These are phyloP conservation scores for Nibea coibor DNA, from an alignment of 2,113 vertebrate genomes.

Conservation along the genomic window DNA sequence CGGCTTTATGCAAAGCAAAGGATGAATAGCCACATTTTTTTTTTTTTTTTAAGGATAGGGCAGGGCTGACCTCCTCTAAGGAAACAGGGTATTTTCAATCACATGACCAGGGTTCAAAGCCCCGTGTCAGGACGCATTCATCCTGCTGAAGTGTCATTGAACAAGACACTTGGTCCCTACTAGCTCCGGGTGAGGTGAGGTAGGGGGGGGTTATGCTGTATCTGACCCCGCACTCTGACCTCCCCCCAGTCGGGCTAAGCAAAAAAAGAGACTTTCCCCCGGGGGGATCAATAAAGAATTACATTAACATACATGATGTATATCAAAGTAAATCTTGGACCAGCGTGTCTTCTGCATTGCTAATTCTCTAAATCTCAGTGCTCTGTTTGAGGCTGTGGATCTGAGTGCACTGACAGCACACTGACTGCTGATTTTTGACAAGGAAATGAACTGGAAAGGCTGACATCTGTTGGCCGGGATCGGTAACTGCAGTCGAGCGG, in stretches of 20 bases:
- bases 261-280: conserved; percentile 43
- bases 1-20: conserved; percentile 62
- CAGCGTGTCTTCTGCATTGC: conserved; percentile 45
- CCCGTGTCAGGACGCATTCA: conserved; percentile 45
- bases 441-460: conserved; percentile 71
- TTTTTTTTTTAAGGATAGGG: conserved; percentile 30
- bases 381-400: conserved; percentile 30
- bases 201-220: conserved; percentile 2
- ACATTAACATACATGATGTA: conserved; percentile 69
- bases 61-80: conserved; percentile 19
- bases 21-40: conserved; percentile 27
- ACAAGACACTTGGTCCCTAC: conserved; percentile 44
- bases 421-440: neutral
- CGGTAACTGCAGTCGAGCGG: conserved; percentile 64
- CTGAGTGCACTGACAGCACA: conserved; percentile 20
- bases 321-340: conserved; percentile 66
- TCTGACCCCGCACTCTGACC: conserved; percentile 49
- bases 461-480: conserved; percentile 81
- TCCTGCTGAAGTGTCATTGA: conserved; percentile 49
- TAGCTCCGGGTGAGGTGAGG: conserved; percentile 23
- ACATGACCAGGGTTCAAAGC: conserved; percentile 53
- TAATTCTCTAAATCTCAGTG: conserved; percentile 52
- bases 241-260: conserved; percentile 33
- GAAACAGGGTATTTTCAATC: conserved; percentile 41
- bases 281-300: conserved; percentile 65